Evolutionary conservation across 2,888 invertebrate species (phyloP).

Genomic region (Agrochola lota): DNA sequence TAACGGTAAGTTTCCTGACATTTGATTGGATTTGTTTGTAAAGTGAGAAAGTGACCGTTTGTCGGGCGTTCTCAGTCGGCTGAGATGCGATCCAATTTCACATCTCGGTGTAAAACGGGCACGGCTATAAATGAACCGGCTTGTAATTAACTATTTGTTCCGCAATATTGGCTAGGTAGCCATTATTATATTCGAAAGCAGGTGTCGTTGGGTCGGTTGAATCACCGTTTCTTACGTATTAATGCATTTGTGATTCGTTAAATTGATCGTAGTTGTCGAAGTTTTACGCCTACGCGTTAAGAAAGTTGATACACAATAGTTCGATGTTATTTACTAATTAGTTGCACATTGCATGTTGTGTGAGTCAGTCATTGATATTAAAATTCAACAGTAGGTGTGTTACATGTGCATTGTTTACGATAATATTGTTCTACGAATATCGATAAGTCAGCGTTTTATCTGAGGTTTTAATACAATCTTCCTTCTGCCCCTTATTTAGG

Average conservation of each 20-base stretch:
- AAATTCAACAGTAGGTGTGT: conserved; percentile 38
- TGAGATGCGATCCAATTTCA: conserved; percentile 86
- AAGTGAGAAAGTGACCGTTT: conserved; percentile 88
- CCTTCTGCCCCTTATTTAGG: conserved; percentile 30
- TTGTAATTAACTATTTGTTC: conserved; percentile 81
- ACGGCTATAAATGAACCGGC: conserved; percentile 84
- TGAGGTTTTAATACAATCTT: conserved; percentile 44
- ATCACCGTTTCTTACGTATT: conserved; percentile 72
- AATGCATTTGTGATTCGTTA: conserved; percentile 65
- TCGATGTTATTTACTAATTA: conserved; percentile 59
- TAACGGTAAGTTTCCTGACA: conserved; percentile 86
- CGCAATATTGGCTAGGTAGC: conserved; percentile 77
- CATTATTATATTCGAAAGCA: conserved; percentile 75
- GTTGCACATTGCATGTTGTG: conserved; percentile 40
- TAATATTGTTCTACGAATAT: conserved; percentile 43
- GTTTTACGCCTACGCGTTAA: conserved; percentile 75
- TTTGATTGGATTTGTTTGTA: conserved; percentile 87
- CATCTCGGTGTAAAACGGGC: conserved; percentile 79
- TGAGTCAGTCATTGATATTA: conserved; percentile 60
- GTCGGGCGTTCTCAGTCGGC: conserved; percentile 77
- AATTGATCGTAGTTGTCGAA: conserved; percentile 64
- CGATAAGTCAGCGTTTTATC: conserved; percentile 5
- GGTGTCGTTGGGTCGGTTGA: conserved; percentile 80
- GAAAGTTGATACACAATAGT: conserved; percentile 72
- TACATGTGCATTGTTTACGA: conserved; percentile 55